Evolutionary conservation across 2,113 vertebrate genomes (phyloP).

Genomic region (Oryctolagus cuniculus): DNA sequence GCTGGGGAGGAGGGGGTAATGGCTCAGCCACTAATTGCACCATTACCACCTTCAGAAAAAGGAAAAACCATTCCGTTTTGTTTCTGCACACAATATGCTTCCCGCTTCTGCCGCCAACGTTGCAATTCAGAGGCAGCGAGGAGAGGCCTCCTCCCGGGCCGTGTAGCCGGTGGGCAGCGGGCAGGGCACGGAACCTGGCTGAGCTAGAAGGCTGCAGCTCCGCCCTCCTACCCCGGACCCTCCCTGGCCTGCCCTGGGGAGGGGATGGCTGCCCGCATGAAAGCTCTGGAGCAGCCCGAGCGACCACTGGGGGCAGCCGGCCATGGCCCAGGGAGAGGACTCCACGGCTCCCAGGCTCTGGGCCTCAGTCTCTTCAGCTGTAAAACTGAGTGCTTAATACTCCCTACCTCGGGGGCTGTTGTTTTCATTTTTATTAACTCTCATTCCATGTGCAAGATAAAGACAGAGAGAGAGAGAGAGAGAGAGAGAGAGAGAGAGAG

Average conservation of each 20-base stretch:
- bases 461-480: too few relatives aligned
- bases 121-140: slow-evolving; percentile 73
- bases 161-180: slow-evolving; percentile 10
- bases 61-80: slow-evolving; percentile 75
- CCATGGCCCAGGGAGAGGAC: not conserved
- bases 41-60: slow-evolving; percentile 84
- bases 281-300: not conserved
- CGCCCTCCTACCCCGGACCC: not conserved
- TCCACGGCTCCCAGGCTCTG: not conserved
- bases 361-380: slow-evolving; percentile 40
- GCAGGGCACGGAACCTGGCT: not conserved
- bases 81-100: slow-evolving; percentile 75
- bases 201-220: not conserved
- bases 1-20: slow-evolving; percentile 84
- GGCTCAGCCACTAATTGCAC: slow-evolving; percentile 90
- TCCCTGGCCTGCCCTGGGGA: too few relatives aligned
- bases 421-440: too few relatives aligned
- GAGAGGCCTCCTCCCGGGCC: slow-evolving; percentile 37
- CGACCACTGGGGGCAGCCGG: not conserved
- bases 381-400: not conserved
- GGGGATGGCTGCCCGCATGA: not conserved
- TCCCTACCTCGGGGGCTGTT: not conserved
- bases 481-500: too few relatives aligned
- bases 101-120: slow-evolving; percentile 78
- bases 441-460: too few relatives aligned